Conservation (phyloP, 2,888 invertebrate species). For the Caenorhabditis becei region DNA sequence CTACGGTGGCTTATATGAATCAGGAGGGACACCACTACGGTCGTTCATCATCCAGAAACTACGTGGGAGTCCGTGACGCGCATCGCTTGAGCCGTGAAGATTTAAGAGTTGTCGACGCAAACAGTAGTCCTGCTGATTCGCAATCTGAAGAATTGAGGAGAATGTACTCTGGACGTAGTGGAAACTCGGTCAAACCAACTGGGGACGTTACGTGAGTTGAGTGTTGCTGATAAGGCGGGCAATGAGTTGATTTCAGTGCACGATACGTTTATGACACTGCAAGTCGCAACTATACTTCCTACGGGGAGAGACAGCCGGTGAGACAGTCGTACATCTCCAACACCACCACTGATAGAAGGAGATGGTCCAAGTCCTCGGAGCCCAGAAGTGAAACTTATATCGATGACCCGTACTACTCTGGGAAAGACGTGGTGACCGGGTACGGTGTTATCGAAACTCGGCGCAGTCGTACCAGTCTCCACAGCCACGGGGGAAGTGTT, state of each 20-base stretch:
- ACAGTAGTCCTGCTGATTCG: constrained; percentile 58
- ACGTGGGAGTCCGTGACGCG: constrained; percentile 60
- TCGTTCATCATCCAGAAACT: constrained; percentile 32
- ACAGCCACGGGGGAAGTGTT: constrained; percentile 46
- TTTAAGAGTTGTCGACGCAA: constrained; percentile 49
- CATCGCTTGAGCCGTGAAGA: constrained; percentile 61
- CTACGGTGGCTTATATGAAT: constrained; percentile 62
- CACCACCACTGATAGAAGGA: constrained; percentile 39
- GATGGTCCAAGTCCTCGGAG: constrained; percentile 63
- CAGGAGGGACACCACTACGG: constrained; percentile 29
- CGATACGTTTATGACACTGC: constrained; percentile 60
- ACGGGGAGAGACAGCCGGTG: constrained; percentile 40
- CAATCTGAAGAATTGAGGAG: constrained; percentile 57
- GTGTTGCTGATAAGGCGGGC: constrained; percentile 4
- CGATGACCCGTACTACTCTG: constrained; percentile 57
- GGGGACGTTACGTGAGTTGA: constrained; percentile 55
- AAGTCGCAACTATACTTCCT: constrained; percentile 52
- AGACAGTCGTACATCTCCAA: constrained; percentile 33
- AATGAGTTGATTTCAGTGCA: constrained; percentile 30
- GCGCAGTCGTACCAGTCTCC: constrained; percentile 54
- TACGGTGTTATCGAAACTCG: constrained; percentile 56
- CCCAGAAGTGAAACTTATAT: constrained; percentile 58
- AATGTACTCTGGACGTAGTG: constrained; percentile 61
- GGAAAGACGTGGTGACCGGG: constrained; percentile 46
- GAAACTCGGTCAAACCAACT: constrained; percentile 46